Evolutionary conservation across 2,888 invertebrate species (phyloP), one percentile per base, ranked within the genome.

Genomic region (Melinaea marsaeus): DNA sequence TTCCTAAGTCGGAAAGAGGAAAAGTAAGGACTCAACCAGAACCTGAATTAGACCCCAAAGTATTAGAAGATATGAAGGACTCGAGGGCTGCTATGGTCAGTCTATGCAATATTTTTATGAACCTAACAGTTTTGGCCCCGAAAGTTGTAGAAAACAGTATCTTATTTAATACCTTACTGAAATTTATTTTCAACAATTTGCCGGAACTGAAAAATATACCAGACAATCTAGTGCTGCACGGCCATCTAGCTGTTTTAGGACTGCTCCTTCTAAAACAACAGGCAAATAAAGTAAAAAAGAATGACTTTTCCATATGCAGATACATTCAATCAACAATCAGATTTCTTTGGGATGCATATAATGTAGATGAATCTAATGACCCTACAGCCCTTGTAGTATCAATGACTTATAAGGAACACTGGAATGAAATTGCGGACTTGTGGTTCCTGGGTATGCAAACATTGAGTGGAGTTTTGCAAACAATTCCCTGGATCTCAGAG

Each of bases 371-470:
- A 79, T 95, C 96, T 13, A 95, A 95, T 80, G 96, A 97, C 79
- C 95, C 95, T 0, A 94, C 93, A 9, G 95, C 95, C 60, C 86
- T 98, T 65, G 96, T 97, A 2, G 96, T 97, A 0, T 93, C 97
- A 1, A 95, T 96, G 90, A 91, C 94, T 2, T 98, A 98, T 83
- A 96, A 97, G 78, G 95, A 95, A 79, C 92, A 94, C 75, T 98
- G 98, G 98, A 94, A 94, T 90, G 97, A 97, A 81, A 92, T 98
- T 65, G 95, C 95, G 80, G 98, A 98, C 78, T 87, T 98, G 13
- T 98, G 98, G 98, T 98, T 97, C 84, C 90, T 98, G 67, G 97
- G 97, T 33, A 97, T 98, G 96, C 97, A 97, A 82, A 97, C 97
- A 1, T 95, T 98, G 92, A 94, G 96, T 76, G 94, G 94, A 45